phyloP scores from a whole-genome alignment of 2,113 vertebrate species.

The Melanocharis versteri region DNA sequence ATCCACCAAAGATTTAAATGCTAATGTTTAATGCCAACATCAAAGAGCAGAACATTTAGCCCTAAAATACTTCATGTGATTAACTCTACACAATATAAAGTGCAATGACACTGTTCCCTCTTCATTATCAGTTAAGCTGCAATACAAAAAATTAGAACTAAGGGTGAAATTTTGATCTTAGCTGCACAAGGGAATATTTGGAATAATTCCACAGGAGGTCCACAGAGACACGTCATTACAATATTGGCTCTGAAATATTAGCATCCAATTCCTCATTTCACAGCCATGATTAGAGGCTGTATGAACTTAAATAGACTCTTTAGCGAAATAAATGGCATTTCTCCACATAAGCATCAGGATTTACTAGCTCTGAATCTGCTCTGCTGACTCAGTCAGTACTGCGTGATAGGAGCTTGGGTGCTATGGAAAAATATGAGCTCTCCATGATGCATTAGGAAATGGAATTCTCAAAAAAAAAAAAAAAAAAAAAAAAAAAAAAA shows the following conservation, averaged over 20 bases:
- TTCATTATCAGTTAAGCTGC: constrained; percentile 12
- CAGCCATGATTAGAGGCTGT: constrained; percentile 30
- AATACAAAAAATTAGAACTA: constrained; percentile 16
- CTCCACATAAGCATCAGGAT: neutral
- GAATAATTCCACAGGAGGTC: constrained; percentile 34
- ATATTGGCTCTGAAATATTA: constrained; percentile 47
- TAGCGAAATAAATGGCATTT: neutral
- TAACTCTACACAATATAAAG: neutral
- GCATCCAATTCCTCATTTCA: constrained; percentile 43
- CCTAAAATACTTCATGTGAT: constrained; percentile 14
- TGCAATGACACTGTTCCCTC: neutral
- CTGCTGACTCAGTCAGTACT: constrained; percentile 16
- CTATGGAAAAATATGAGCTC: neutral
- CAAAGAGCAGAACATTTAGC: neutral
- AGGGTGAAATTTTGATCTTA: constrained; percentile 34
- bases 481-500: too few relatives aligned
- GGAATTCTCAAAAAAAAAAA: neutral
- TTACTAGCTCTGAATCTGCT: neutral
- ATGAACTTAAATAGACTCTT: constrained; percentile 34
- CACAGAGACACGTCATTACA: constrained; percentile 31
- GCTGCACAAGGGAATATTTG: constrained; percentile 14
- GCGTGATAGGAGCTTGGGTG: neutral
- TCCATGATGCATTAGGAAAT: neutral
- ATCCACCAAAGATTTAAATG: constrained; percentile 33
- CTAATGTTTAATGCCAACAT: constrained; percentile 39